Evolutionary conservation across 2,797 vertebrate genomes (phyloP).

Genomic region (Botia kubotai): DNA sequence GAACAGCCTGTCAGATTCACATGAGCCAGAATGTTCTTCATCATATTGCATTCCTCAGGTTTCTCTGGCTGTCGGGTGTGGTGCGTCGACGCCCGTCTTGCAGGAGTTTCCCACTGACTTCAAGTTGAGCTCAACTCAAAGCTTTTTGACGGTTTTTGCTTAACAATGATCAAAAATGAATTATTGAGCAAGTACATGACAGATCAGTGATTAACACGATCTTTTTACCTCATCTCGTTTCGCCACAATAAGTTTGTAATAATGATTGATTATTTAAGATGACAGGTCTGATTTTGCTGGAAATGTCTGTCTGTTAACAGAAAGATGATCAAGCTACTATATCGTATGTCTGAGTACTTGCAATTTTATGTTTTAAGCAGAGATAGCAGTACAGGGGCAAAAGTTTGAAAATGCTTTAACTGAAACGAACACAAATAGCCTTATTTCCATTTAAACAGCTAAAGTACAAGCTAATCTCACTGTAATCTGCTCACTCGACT

Average conservation of each 20-base stretch:
- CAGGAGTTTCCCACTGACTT: slow-evolving; percentile 1
- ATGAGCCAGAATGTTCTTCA: neutral
- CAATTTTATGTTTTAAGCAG: no score
- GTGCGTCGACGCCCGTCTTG: neutral
- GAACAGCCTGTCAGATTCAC: neutral
- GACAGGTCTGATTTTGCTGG: no score
- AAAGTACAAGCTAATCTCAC: neutral
- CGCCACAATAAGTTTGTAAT: no score
- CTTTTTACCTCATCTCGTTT: no score
- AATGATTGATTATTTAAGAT: no score
- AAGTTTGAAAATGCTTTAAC: neutral
- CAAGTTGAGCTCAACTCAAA: neutral
- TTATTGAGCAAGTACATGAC: no score
- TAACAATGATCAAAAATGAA: no score
- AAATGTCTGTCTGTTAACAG: no score
- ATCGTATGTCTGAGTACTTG: no score
- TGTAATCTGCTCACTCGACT: neutral
- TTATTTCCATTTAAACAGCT: neutral
- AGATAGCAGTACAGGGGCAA: neutral
- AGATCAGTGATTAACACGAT: no score
- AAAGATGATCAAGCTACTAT: no score
- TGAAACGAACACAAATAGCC: neutral
- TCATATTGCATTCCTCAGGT: neutral
- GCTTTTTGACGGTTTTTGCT: no score
- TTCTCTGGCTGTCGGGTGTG: neutral